Base-by-base conservation (phyloP, 2,797 vertebrate species). In the Sebastolobus altivelis region DNA sequence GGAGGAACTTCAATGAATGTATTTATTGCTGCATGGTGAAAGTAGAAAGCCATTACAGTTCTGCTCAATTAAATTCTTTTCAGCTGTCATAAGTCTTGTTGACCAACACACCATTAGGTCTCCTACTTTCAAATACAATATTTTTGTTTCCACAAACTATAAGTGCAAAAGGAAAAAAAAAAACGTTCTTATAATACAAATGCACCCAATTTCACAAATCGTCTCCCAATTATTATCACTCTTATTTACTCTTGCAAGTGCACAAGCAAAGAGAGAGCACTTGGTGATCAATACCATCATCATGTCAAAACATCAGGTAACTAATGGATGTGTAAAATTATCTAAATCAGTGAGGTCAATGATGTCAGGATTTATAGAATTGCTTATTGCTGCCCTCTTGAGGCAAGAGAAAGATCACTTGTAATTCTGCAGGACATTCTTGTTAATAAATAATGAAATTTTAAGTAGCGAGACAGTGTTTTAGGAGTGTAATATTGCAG, bases 391-490 rank as follows among this genome's bases (percentile, higher is more conserved):
- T 88, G 87, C 79, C 85, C 67, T 69, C 86, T 81, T 58, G 46
- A 82, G 84, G 78, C 27, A 67, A 58, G 14, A 65, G 31, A 78
- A 49, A 61, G 56, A 70, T 46, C 16, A 7, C 14, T 72, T 65
- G 25, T 38, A 18, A 60, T 43, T 88, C 80, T 78, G 3, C 35
- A 72, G 31, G 31, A 79, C 54, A 82, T 78, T 79, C 35, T 74
- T 65, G 5, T 75, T 33, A 90, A 92, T 86, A 90, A 91, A 91
- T 90, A 81, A 69, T 65, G 4, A 18, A 59, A 43, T 67, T 79
- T 85, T 37, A 78, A 79, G 67, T 59, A 72, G 52, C 4, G 73
- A 55, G 27, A 85, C 6, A 82, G 27, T 70, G 65, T 49, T 77
- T 79, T 10, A 65, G 7, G 40, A 61, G 76, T 70, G 40, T 59